Conservation (phyloP, 2,113 vertebrate species). For the Paracanthobrama guichenoti region DNA sequence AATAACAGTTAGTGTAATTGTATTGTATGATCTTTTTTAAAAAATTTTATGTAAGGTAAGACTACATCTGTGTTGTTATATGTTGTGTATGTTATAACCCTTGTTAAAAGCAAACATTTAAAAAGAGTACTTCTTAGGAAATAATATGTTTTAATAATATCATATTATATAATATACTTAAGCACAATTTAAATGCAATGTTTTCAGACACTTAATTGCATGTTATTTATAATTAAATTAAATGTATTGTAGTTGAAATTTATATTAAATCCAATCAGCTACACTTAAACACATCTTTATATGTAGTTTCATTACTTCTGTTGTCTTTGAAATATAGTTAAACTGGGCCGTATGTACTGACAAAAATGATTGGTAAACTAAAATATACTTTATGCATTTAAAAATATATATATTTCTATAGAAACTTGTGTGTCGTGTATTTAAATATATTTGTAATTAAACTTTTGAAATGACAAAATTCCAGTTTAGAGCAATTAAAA, state of each 20-base stretch:
- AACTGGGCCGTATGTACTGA: not conserved
- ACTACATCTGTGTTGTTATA: not conserved
- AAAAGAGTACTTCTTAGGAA: not conserved
- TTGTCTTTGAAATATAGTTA: not conserved
- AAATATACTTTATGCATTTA: not conserved
- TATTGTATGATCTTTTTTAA: not conserved
- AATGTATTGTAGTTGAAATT: not conserved
- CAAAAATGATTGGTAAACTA: not conserved
- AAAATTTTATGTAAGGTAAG: constrained; percentile 34
- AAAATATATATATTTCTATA: not conserved
- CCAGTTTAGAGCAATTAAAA: not conserved
- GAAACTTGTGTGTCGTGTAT: not conserved
- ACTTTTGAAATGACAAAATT: not conserved
- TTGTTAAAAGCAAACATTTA: not conserved
- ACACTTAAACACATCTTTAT: not conserved
- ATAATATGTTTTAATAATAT: not conserved
- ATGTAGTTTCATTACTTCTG: not conserved
- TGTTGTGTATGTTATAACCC: not conserved
- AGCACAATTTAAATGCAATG: not conserved
- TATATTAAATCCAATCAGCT: not conserved
- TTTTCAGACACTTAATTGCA: not conserved
- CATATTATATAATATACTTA: not conserved
- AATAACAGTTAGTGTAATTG: not conserved
- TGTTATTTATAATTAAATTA: not conserved
- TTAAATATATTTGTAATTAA: not conserved